phyloP scores from a whole-genome alignment of 2,113 vertebrate species.

The Eulemur macaco region DNA sequence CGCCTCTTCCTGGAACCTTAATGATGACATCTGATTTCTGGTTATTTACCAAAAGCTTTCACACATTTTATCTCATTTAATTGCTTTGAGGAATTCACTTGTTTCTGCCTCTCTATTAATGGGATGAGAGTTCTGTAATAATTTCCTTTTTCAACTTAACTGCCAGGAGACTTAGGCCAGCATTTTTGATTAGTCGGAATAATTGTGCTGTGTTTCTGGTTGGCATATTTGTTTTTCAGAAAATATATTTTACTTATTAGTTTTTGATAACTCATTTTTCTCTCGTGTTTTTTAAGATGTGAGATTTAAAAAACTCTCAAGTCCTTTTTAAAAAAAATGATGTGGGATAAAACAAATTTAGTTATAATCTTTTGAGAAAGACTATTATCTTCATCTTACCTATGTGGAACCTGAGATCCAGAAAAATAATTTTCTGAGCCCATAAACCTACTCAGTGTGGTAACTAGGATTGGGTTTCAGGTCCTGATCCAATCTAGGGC shows the following conservation, averaged over 20 bases:
- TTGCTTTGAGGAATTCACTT: conserved; percentile 18
- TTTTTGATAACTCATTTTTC: neutral
- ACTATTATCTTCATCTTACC: neutral
- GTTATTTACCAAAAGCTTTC: conserved; percentile 32
- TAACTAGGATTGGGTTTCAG: neutral
- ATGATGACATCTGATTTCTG: conserved; percentile 4
- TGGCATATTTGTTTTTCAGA: neutral
- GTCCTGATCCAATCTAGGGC: neutral
- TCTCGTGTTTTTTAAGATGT: neutral
- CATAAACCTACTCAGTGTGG: neutral
- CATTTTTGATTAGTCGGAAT: neutral
- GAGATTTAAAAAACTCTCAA: conserved; percentile 8
- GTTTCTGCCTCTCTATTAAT: conserved; percentile 4
- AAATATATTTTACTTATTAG: neutral
- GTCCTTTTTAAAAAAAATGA: neutral
- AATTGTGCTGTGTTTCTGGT: neutral
- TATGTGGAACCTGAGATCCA: neutral
- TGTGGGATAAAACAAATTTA: conserved; percentile 8
- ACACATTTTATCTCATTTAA: conserved; percentile 12
- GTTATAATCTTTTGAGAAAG: neutral
- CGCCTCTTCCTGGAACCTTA: neutral
- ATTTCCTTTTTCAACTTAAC: conserved; percentile 30
- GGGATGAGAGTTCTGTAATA: neutral
- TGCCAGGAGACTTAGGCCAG: conserved; percentile 30
- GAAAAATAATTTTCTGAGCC: neutral